Percentiles rank a stretch among this genome's conserved stretches.
Evolutionary conservation across 2,797 vertebrate species (phyloP).

Genomic region (Rhabdomys pumilio): DNA sequence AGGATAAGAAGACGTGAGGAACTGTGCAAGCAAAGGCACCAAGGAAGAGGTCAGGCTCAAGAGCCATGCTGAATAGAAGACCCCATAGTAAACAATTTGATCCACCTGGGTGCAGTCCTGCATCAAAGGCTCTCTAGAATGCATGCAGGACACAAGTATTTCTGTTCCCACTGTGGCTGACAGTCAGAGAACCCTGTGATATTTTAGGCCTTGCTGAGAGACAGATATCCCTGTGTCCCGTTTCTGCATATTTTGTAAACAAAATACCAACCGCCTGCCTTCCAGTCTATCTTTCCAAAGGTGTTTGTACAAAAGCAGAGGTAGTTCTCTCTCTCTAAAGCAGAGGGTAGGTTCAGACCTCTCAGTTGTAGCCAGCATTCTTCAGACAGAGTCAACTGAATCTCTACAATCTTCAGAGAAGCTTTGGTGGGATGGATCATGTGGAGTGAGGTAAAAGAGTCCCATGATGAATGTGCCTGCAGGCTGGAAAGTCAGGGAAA

Average conservation of each 20-base stretch:
- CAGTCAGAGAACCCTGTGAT: not conserved
- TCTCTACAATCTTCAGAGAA: not conserved
- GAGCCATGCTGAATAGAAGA: not conserved
- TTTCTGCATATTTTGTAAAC: not conserved
- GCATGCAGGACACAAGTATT: not conserved
- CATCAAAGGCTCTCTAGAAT: no score
- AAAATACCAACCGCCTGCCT: not conserved
- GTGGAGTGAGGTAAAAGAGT: not conserved
- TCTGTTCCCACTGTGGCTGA: not conserved
- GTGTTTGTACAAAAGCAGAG: not conserved
- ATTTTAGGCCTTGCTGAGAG: not conserved
- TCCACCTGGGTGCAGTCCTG: not conserved
- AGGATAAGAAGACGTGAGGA: not conserved
- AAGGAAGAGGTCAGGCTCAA: not conserved
- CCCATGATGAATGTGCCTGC: not conserved
- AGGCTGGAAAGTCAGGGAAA: not conserved
- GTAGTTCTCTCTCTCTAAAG: not conserved
- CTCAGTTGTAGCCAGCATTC: not conserved
- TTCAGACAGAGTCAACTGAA: not conserved
- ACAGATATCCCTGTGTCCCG: not conserved
- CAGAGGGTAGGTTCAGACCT: not conserved
- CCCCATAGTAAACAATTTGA: not conserved
- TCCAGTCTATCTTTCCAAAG: constrained; percentile 27
- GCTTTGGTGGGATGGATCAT: not conserved
- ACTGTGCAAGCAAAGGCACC: not conserved